Evolutionary conservation across 2,888 invertebrate species (phyloP).

Genomic region (Elmis aenea): DNA sequence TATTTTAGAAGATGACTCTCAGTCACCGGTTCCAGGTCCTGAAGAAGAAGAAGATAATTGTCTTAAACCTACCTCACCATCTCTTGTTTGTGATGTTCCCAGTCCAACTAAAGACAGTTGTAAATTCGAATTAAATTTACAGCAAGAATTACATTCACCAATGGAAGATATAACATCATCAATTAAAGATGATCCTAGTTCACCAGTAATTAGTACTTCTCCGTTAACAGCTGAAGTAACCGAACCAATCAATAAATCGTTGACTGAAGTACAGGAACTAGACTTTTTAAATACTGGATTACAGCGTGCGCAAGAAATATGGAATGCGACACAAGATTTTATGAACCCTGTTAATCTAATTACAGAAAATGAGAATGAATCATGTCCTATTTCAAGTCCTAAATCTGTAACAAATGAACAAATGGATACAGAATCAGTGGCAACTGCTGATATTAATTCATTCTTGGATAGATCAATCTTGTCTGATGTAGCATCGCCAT

Average conservation of each 20-base stretch:
- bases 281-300: no score
- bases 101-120: constrained; percentile 6
- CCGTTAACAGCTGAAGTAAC: no score
- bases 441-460: constrained; percentile 30
- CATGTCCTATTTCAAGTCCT: constrained; percentile 18
- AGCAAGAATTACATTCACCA: constrained; percentile 21
- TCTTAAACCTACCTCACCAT: no score
- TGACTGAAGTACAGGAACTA: no score
- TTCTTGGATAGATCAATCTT: constrained; percentile 31
- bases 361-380: constrained; percentile 3
- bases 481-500: constrained; percentile 30
- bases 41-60: no score
- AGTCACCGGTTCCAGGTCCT: no score
- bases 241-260: no score
- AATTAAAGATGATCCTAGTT: constrained; percentile 35
- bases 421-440: constrained; percentile 24
- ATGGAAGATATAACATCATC: constrained; percentile 41
- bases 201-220: constrained; percentile 7
- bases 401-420: constrained; percentile 13
- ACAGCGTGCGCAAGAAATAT: no score
- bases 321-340: no score
- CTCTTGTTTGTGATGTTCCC: constrained; percentile 20
- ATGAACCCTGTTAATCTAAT: no score
- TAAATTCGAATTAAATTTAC: not conserved
- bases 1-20: no score